Conservation (phyloP, 2,888 invertebrate species). For the Synergus umbraculus region DNA sequence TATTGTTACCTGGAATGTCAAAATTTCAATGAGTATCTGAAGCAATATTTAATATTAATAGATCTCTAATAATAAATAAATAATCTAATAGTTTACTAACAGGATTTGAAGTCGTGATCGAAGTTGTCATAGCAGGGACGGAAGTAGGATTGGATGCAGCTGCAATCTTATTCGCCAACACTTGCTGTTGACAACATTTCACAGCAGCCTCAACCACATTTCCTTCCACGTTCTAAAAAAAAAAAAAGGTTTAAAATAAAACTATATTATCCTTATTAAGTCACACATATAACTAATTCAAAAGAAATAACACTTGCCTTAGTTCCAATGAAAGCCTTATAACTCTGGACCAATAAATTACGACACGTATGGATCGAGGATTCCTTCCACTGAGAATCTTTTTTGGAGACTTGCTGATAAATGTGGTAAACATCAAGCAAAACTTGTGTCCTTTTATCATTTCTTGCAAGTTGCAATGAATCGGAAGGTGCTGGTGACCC, state of each 20-base stretch:
- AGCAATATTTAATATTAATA: neutral
- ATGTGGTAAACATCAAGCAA: slow-evolving; percentile 82
- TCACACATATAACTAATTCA: neutral
- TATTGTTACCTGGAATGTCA: slow-evolving; percentile 54
- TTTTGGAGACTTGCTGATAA: slow-evolving; percentile 83
- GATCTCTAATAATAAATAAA: neutral
- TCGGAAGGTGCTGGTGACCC: slow-evolving; percentile 67
- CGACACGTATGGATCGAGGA: slow-evolving; percentile 79
- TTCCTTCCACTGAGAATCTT: slow-evolving; percentile 81
- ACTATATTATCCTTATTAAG: neutral
- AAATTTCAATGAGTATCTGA: neutral
- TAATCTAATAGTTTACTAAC: slow-evolving; percentile 53
- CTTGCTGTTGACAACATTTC: slow-evolving; percentile 84
- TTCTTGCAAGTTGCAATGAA: slow-evolving; percentile 59
- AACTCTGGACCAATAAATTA: slow-evolving; percentile 84
- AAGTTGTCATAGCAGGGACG: slow-evolving; percentile 47
- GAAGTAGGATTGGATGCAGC: slow-evolving; percentile 69
- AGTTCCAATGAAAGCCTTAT: slow-evolving; percentile 82
- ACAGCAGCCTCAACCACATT: slow-evolving; percentile 84
- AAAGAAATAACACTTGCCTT: slow-evolving; percentile 76
- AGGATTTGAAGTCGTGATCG: slow-evolving; percentile 60
- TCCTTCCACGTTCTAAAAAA: slow-evolving; percentile 79
- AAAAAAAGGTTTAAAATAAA: slow-evolving; percentile 40
- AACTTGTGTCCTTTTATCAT: slow-evolving; percentile 76
- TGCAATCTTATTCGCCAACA: slow-evolving; percentile 80